phyloP scores from a whole-genome alignment of 2,888 invertebrate species.

The Tricholauxania praeusta region DNA sequence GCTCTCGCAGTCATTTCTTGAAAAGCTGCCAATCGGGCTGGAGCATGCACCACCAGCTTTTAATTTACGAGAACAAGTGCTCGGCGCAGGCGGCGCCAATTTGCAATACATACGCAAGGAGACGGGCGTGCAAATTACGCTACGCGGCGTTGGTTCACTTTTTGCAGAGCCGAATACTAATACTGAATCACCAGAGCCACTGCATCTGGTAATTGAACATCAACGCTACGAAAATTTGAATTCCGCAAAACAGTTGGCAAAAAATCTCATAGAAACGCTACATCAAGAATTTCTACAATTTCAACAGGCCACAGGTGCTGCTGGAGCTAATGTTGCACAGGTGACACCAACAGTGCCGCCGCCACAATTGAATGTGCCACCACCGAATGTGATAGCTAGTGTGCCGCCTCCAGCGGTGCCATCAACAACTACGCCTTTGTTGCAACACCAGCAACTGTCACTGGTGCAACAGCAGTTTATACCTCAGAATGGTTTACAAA shows the following conservation, averaged over 20 bases:
- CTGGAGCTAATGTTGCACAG: background rate
- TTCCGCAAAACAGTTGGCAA: constrained; percentile 77
- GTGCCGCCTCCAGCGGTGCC: constrained; percentile 1
- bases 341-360: background rate
- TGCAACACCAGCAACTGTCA: constrained; percentile 19
- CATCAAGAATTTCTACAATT: constrained; percentile 70
- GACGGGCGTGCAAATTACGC: constrained; percentile 79
- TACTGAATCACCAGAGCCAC: constrained; percentile 76
- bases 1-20: constrained; percentile 59
- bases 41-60: constrained; percentile 82
- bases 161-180: constrained; percentile 72
- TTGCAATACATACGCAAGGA: constrained; percentile 83
- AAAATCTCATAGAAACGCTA: constrained; percentile 84
- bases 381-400: constrained; percentile 19
- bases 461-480: constrained; percentile 22
- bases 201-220: constrained; percentile 83
- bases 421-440: background rate
- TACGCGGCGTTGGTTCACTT: constrained; percentile 78
- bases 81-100: constrained; percentile 79
- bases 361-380: constrained; percentile 26
- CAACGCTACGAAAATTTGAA: constrained; percentile 73
- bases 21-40: constrained; percentile 82
- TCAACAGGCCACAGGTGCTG: constrained; percentile 45
- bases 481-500: constrained; percentile 26
- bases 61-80: constrained; percentile 80